phyloP scores from a whole-genome alignment of 1,140 invertebrate genomes.

The Euwallacea fornicatus region DNA sequence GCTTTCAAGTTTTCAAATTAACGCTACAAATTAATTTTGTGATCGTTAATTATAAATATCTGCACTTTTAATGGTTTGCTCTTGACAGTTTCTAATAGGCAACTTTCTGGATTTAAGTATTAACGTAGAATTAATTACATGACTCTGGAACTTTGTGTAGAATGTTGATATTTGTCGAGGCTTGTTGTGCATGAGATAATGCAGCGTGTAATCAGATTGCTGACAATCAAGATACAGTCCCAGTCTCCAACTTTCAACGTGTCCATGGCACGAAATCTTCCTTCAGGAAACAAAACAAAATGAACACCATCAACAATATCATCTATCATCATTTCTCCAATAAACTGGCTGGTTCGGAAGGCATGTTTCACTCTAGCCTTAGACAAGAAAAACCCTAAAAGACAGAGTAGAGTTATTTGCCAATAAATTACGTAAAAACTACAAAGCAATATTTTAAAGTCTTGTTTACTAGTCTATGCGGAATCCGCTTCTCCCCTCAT shows the following conservation, averaged over 20 bases:
- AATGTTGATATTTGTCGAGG: no score
- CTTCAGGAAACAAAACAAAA: no score
- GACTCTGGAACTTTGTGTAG: no score
- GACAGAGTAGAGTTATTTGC: not conserved
- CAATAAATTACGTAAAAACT: slow-evolving; percentile 22
- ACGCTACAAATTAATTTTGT: not conserved
- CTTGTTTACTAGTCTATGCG: slow-evolving; percentile 23
- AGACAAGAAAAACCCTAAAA: slow-evolving; percentile 7
- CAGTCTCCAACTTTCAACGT: not conserved
- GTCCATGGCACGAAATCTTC: not conserved
- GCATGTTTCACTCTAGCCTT: not conserved
- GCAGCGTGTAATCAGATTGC: no score
- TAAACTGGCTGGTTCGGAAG: not conserved
- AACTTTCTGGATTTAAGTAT: not conserved
- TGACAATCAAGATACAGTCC: no score
- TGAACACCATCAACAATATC: no score
- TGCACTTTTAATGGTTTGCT: not conserved
- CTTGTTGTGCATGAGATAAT: no score
- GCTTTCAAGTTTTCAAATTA: not conserved
- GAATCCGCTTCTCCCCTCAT: slow-evolving; percentile 18
- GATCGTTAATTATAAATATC: slow-evolving; percentile 11
- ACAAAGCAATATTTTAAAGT: slow-evolving; percentile 25
- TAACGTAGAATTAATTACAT: slow-evolving; percentile 4
- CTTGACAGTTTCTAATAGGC: slow-evolving; percentile 9
- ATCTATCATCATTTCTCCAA: no score